phyloP scores from a whole-genome alignment of 2,797 vertebrate genomes.

The Selene dorsalis region DNA sequence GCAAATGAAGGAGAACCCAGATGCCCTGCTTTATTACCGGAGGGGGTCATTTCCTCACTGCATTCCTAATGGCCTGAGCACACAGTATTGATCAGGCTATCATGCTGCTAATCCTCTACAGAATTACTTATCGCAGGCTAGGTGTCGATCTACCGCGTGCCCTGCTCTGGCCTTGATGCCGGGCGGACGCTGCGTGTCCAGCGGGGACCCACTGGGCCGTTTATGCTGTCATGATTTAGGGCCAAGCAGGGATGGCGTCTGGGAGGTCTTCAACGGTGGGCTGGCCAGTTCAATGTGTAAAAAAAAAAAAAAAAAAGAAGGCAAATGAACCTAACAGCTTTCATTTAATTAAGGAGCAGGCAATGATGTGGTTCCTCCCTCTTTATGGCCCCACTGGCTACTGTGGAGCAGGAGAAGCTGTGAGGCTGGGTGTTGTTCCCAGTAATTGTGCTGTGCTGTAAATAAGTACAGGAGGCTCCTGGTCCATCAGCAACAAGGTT shows the following conservation, averaged over 20 bases:
- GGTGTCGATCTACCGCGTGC: slow-evolving; percentile 87
- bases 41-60: slow-evolving; percentile 96
- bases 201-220: slow-evolving; percentile 76
- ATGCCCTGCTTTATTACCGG: slow-evolving; percentile 96
- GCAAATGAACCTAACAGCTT: slow-evolving; percentile 86
- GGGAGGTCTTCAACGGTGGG: slow-evolving; percentile 81
- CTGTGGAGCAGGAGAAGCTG: slow-evolving; percentile 77
- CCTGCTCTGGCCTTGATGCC: slow-evolving; percentile 70
- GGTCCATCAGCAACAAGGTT: slow-evolving; percentile 52
- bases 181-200: slow-evolving; percentile 72
- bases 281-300: slow-evolving; percentile 77
- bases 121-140: slow-evolving; percentile 95
- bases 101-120: slow-evolving; percentile 97
- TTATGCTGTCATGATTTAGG: slow-evolving; percentile 89
- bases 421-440: slow-evolving; percentile 75
- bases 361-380: slow-evolving; percentile 84
- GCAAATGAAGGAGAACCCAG: slow-evolving; percentile 98
- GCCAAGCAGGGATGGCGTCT: slow-evolving; percentile 82
- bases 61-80: slow-evolving; percentile 94
- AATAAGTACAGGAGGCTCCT: slow-evolving; percentile 83
- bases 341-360: slow-evolving; percentile 93
- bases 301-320: slow-evolving; percentile 68
- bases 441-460: slow-evolving; percentile 85
- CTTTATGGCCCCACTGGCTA: slow-evolving; percentile 87
- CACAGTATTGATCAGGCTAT: slow-evolving; percentile 98